These are phyloP conservation scores for Nilaparvata lugens DNA, from an alignment of 1,140 invertebrate genomes.

Conservation along the genomic window DNA sequence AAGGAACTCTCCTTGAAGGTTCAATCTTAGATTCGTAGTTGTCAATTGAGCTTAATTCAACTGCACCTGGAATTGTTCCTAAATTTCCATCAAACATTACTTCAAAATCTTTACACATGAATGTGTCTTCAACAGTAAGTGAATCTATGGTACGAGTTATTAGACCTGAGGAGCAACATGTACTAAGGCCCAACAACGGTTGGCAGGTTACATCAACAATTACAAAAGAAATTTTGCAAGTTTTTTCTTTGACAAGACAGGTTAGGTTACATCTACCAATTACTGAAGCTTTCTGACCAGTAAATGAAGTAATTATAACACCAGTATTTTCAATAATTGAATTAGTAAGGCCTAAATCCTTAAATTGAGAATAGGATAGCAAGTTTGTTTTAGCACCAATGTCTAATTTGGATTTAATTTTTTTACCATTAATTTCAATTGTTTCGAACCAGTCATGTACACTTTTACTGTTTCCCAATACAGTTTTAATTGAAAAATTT, in stretches of 20 bases:
- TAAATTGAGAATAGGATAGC: background rate
- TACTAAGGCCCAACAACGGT: background rate
- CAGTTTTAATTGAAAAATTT: constrained; percentile 1
- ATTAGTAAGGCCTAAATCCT: constrained; percentile 1
- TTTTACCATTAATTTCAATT: background rate
- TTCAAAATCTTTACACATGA: background rate
- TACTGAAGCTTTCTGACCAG: background rate
- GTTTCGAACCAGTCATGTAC: background rate
- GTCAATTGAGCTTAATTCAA: background rate
- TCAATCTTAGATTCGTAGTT: background rate
- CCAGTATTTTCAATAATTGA: background rate
- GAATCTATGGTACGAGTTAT: background rate
- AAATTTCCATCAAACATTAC: constrained; percentile 2
- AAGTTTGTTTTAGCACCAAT: constrained; percentile 3
- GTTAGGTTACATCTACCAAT: background rate
- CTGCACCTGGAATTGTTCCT: constrained; percentile 3
- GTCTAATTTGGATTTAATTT: background rate
- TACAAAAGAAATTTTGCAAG: background rate
- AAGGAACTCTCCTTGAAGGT: background rate
- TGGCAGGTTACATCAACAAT: background rate
- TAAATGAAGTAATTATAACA: background rate
- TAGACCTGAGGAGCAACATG: background rate
- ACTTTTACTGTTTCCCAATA: background rate
- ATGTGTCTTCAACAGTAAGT: background rate
- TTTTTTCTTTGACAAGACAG: background rate